These are phyloP conservation scores for Sitodiplosis mosellana DNA, from an alignment of 1,140 invertebrate genomes.

Conservation along the genomic window DNA sequence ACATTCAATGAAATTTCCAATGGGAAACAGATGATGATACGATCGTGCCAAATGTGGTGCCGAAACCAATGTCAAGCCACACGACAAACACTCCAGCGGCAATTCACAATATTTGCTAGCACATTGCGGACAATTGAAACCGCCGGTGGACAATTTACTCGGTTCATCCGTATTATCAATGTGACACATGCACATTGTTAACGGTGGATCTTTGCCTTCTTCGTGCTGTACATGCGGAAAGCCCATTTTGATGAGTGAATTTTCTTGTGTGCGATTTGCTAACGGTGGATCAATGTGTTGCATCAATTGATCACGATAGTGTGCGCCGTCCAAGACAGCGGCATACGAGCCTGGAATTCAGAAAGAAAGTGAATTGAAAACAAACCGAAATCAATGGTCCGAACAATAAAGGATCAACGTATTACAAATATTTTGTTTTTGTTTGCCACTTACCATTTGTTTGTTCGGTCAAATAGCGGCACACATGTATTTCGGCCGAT, in stretches of 20 bases:
- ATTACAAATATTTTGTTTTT: conserved; percentile 64
- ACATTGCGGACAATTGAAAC: conserved; percentile 93
- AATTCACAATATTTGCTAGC: conserved; percentile 94
- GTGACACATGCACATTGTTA: conserved; percentile 78
- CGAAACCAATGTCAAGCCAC: conserved; percentile 90
- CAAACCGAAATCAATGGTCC: too few species aligned
- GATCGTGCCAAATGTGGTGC: conserved; percentile 92
- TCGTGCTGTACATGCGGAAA: conserved; percentile 51
- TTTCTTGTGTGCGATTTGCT: conserved; percentile 56
- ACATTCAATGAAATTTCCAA: conserved; percentile 64
- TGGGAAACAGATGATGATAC: conserved; percentile 92
- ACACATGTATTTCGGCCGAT: conserved; percentile 86
- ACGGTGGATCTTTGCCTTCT: conserved; percentile 41
- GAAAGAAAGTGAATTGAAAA: conserved; percentile 1
- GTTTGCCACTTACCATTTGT: conserved; percentile 33
- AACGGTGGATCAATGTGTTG: conserved; percentile 76
- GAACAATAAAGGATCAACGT: too few species aligned
- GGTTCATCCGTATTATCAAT: conserved; percentile 51
- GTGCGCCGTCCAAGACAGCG: conserved; percentile 66
- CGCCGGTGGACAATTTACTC: conserved; percentile 45
- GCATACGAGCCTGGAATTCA: conserved; percentile 13
- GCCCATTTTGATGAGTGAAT: conserved; percentile 82
- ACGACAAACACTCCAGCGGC: conserved; percentile 88
- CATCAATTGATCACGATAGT: conserved; percentile 64
- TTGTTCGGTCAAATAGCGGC: conserved; percentile 60